Evolutionary conservation across 2,888 invertebrate genomes (phyloP).

Genomic region (Cerceris rybyensis): DNA sequence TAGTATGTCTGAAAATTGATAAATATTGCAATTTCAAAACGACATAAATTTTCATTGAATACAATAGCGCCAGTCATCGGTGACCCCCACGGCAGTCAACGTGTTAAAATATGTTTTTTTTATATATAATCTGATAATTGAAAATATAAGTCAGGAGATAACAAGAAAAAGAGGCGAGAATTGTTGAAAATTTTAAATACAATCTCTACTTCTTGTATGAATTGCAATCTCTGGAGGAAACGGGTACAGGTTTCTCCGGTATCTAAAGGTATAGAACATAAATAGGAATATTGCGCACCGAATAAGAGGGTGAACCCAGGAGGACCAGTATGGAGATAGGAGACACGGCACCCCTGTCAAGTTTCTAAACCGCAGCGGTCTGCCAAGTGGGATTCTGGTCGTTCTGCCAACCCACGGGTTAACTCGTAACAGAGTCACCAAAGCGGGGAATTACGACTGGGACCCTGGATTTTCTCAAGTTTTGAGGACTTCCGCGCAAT

Average conservation of each 20-base stretch:
- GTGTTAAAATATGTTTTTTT: too few species aligned
- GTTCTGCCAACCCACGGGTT: constrained; percentile 56
- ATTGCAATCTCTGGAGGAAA: constrained; percentile 4
- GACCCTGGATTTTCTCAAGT: constrained; percentile 55
- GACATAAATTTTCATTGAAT: too few species aligned
- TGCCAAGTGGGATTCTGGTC: constrained; percentile 72
- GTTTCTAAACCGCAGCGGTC: constrained; percentile 70
- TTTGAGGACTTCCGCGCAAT: constrained; percentile 20
- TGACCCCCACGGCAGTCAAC: too few species aligned
- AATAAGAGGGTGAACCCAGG: constrained; percentile 41
- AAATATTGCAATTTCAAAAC: too few species aligned
- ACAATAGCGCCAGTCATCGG: too few species aligned
- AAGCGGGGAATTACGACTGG: constrained; percentile 71
- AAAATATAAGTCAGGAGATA: too few species aligned
- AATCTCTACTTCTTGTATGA: too few species aligned
- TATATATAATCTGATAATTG: too few species aligned
- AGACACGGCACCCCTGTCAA: constrained; percentile 57
- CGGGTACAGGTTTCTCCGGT: constrained; percentile 21
- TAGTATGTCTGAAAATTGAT: too few species aligned
- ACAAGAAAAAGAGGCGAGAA: too few species aligned
- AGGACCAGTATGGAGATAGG: constrained; percentile 24
- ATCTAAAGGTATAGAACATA: constrained; percentile 38
- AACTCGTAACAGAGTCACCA: constrained; percentile 70
- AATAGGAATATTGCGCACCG: constrained; percentile 58
- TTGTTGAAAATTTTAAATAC: too few species aligned